A percentile compares a stretch with the other conserved stretches of the same genome.
Evolutionary conservation across 2,113 vertebrate species (phyloP).

Genomic region (Lophura nycthemera): DNA sequence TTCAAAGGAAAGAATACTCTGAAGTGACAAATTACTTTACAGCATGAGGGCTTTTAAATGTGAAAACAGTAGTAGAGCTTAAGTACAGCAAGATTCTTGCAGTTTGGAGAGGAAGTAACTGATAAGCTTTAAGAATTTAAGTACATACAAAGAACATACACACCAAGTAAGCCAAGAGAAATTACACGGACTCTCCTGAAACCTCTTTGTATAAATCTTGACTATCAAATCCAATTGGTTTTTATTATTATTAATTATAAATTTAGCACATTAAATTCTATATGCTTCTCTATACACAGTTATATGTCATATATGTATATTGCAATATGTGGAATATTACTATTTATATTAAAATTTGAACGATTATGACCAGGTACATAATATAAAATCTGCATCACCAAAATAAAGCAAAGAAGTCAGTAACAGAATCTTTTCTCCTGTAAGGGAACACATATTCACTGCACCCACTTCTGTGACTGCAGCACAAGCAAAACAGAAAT

Average conservation of each 20-base stretch:
- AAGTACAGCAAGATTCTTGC: not conserved
- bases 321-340: not conserved
- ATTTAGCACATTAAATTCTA: not conserved
- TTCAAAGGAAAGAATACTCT: not conserved
- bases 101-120: not conserved
- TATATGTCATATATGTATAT: not conserved
- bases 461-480: not conserved
- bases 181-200: not conserved
- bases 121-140: not conserved
- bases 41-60: not conserved
- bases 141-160: not conserved
- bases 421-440: not conserved
- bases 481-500: not conserved
- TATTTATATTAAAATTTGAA: not conserved
- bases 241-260: not conserved
- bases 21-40: not conserved
- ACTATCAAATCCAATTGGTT: not conserved
- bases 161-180: not conserved
- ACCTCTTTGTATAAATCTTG: not conserved
- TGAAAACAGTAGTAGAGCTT: not conserved
- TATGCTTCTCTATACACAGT: not conserved
- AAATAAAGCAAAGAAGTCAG: not conserved
- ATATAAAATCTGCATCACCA: not conserved
- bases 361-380: not conserved
- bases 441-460: not conserved